Evolutionary conservation across 2,888 invertebrate species (phyloP).

Genomic region (Cheilosia variabilis): DNA sequence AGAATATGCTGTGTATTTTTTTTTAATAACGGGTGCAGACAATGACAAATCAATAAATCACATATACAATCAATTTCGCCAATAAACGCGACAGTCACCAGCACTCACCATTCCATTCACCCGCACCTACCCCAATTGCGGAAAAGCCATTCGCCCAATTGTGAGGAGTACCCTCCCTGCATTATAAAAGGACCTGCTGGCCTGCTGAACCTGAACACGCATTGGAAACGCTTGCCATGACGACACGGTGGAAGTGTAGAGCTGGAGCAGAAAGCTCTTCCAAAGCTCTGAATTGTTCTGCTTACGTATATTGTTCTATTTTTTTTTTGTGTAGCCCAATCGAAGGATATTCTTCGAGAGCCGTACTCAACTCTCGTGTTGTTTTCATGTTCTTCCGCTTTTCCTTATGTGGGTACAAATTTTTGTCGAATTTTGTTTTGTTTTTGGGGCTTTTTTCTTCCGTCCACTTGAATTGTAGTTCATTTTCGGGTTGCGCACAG

Average conservation of each 20-base stretch:
- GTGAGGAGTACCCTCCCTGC: constrained; percentile 11
- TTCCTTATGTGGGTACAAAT: constrained; percentile 31
- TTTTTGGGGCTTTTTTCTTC: constrained; percentile 17
- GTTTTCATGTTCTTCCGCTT: constrained; percentile 49
- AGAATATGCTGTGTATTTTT: background rate
- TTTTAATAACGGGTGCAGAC: constrained; percentile 31
- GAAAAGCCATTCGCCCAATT: constrained; percentile 19
- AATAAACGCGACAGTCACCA: constrained; percentile 26
- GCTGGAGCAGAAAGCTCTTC: constrained; percentile 43
- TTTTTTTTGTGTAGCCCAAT: background rate
- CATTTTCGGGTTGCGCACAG: constrained; percentile 33
- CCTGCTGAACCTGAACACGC: constrained; percentile 20
- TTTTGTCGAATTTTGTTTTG: constrained; percentile 53
- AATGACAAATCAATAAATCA: constrained; percentile 71
- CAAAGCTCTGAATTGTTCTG: constrained; percentile 55
- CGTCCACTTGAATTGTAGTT: constrained; percentile 3
- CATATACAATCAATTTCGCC: constrained; percentile 54
- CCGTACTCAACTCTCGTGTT: constrained; percentile 36
- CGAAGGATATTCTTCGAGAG: constrained; percentile 9
- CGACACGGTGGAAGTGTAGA: constrained; percentile 48
- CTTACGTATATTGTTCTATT: constrained; percentile 42
- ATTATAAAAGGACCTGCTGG: background rate
- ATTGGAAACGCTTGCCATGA: constrained; percentile 28
- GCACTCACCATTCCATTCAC: constrained; percentile 17
- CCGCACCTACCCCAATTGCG: constrained; percentile 57